Conservation (phyloP, 1,140 invertebrate genomes). For the Drosophila erecta region DNA sequence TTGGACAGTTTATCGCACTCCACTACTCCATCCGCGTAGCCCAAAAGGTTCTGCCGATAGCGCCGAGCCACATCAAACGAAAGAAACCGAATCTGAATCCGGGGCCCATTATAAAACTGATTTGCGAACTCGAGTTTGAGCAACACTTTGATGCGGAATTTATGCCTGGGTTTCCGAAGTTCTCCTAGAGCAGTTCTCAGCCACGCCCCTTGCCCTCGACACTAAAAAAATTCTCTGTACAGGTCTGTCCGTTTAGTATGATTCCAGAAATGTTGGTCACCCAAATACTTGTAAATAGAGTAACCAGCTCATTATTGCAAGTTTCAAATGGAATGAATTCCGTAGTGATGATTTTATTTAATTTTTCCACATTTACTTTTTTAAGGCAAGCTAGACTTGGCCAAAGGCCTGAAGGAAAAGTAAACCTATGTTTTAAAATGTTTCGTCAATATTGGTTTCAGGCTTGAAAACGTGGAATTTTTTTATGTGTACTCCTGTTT, state of each 20-base stretch:
- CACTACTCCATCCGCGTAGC: neutral
- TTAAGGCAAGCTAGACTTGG: no score
- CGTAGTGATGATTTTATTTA: no score
- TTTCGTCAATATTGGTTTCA: no score
- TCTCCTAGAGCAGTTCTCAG: slow-evolving; percentile 27
- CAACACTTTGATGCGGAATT: slow-evolving; percentile 63
- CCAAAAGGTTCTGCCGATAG: slow-evolving; percentile 39
- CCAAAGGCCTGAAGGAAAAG: no score
- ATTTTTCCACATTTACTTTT: no score
- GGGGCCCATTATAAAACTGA: slow-evolving; percentile 74
- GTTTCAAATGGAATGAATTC: no score
- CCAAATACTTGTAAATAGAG: no score
- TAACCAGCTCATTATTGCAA: no score
- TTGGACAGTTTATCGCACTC: slow-evolving; percentile 56
- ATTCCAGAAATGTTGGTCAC: no score
- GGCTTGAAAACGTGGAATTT: neutral
- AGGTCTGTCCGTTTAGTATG: no score
- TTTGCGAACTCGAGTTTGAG: slow-evolving; percentile 46
- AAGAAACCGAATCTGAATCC: slow-evolving; percentile 18
- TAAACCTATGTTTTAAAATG: no score
- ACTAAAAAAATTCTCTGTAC: slow-evolving; percentile 17
- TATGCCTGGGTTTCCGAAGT: slow-evolving; percentile 31
- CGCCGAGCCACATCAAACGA: slow-evolving; percentile 38
- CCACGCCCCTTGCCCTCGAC: slow-evolving; percentile 7
- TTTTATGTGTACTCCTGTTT: slow-evolving; percentile 25